Base-by-base conservation (phyloP, 2,888 invertebrate species). In the Agriotes lineatus region DNA sequence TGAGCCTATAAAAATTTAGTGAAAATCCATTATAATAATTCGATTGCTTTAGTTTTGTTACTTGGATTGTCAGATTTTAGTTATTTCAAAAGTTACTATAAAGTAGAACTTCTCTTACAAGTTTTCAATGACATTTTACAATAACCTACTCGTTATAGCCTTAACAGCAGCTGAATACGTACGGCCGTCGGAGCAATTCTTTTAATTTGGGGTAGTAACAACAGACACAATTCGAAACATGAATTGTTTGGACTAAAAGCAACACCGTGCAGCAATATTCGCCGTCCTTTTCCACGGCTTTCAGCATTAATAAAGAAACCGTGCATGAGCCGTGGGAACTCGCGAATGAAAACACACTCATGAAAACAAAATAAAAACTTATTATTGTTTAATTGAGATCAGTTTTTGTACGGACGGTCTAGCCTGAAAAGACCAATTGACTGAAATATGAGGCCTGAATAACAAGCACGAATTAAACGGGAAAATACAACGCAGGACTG, bases 311-410 rank as follows among this genome's bases (percentile, higher is more conserved):
- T 33, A 33, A 52, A 52, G 18, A 52, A 52, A 25, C 42, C 42
- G 7, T 48, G 22, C 12, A 22, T 22, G 14, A 20, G 33, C 37
- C 56, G 56, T 56, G 56, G 56, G 56, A 56, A 56, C 39, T 20
- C 22, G 16, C 16, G 48, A 19, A 56, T 39, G 37, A 56, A 56
- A 39, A 56, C 56, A 39, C 30, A 18, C 59, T 45, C 59, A 45
- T 45, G 59, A 59, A 59, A 59, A 59, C 59, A 30, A 33, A 30
- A 45, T 30, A 18, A 45, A 45, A 18, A 30, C 44, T 45, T 59
- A 59, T 59, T 59, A 59, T 59, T 59, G 45, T 59, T 59, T 59
- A 59, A 59, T 59, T 59, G 59, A 44, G 59, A 59, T 59, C 59
- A 30, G 44, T 59, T 59, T 37, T 39, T 56, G 52, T 52, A 22